Evolutionary conservation across 2,797 vertebrate genomes (phyloP).

Genomic region (Mionectes olivaceus): DNA sequence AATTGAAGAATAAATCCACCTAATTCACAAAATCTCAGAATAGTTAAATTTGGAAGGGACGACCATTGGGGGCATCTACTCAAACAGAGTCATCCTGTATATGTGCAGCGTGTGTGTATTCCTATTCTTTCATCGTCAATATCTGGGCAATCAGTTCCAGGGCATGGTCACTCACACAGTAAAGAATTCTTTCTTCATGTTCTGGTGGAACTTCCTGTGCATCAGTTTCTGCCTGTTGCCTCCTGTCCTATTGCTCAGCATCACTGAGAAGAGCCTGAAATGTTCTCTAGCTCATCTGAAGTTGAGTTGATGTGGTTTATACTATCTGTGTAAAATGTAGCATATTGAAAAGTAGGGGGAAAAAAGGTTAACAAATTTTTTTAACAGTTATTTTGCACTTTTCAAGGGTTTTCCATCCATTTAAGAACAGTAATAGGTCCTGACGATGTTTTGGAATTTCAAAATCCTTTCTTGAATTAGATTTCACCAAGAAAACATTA

Average conservation of each 20-base stretch:
- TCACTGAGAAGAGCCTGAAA: not conserved
- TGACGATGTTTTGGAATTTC: not conserved
- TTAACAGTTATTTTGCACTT: not conserved
- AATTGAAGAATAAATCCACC: not conserved
- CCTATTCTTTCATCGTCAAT: too few species aligned
- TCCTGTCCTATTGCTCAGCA: not conserved
- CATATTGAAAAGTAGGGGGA: not conserved
- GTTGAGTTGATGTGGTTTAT: not conserved
- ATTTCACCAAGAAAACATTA: not conserved
- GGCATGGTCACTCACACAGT: not conserved
- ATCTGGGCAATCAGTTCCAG: not conserved
- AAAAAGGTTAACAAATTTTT: not conserved
- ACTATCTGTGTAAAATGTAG: accelerated
- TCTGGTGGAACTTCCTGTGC: not conserved
- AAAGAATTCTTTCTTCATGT: not conserved
- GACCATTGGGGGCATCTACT: accelerated
- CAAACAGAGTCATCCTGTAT: not conserved
- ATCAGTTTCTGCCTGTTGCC: not conserved
- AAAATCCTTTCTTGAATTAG: not conserved
- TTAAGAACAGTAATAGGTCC: not conserved
- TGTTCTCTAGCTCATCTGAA: not conserved
- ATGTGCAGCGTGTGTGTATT: too few species aligned
- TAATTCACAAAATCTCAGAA: not conserved
- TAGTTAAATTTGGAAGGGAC: not conserved
- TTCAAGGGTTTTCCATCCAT: not conserved